Conservation (phyloP, 2,888 invertebrate genomes). For the Hydrotaea diabolus region DNA sequence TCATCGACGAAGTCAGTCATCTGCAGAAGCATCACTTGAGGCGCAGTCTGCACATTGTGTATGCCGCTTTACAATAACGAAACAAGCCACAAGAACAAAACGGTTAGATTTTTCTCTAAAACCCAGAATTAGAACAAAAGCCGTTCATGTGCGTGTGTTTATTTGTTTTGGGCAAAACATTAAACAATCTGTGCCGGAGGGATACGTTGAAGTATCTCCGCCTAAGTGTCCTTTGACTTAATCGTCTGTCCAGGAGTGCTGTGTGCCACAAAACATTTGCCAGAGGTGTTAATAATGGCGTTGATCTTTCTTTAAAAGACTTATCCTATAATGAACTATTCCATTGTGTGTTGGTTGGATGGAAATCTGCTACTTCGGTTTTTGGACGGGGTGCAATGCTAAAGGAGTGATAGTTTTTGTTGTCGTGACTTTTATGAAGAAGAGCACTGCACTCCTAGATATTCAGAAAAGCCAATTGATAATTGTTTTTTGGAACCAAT, state of each 20-base stretch:
- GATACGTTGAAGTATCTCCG: not conserved
- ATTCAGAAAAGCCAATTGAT: no score
- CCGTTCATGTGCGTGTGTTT: not conserved
- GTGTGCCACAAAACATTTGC: not conserved
- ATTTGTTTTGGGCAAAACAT: conserved; percentile 1
- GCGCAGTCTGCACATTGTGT: not conserved
- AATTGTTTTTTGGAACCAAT: not conserved
- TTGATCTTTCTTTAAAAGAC: conserved; percentile 44
- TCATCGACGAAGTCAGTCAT: conserved; percentile 1
- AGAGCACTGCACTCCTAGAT: no score
- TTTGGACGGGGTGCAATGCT: not conserved
- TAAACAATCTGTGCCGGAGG: not conserved
- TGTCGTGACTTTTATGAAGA: no score
- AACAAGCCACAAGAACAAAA: conserved; percentile 41
- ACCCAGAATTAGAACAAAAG: conserved; percentile 35
- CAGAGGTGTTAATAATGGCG: conserved; percentile 63
- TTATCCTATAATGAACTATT: not conserved
- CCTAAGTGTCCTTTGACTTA: conserved; percentile 19
- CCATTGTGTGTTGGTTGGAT: not conserved
- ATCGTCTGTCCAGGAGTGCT: not conserved
- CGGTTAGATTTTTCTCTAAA: not conserved
- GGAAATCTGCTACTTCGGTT: not conserved
- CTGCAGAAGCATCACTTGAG: conserved; percentile 14
- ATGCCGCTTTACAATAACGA: not conserved
- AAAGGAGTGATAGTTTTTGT: not conserved